These are phyloP conservation scores for Syngnathoides biaculeatus DNA, from an alignment of 2,113 vertebrate genomes.

Conservation along the genomic window DNA sequence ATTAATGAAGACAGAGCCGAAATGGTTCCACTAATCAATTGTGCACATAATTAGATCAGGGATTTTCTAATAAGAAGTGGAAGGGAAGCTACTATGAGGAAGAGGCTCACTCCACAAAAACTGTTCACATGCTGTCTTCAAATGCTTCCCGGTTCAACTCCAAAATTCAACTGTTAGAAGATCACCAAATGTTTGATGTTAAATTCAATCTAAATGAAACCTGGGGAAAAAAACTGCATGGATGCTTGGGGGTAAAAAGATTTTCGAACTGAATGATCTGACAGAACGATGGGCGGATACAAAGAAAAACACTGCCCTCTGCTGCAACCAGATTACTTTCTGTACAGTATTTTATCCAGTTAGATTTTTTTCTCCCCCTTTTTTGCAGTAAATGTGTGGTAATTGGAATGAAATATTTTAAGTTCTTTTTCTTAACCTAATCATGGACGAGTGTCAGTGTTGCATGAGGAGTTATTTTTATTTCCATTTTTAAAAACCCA, in stretches of 20 bases:
- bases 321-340: constrained; percentile 14
- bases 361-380: background rate
- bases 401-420: background rate
- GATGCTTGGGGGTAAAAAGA: background rate
- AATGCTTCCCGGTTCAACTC: background rate
- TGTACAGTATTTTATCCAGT: background rate
- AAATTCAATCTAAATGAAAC: background rate
- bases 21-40: constrained; percentile 56
- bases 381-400: background rate
- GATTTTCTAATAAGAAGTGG: constrained; percentile 29
- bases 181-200: background rate
- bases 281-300: background rate
- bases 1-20: constrained; percentile 54
- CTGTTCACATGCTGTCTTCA: background rate
- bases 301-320: constrained; percentile 61
- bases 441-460: background rate
- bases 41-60: constrained; percentile 55
- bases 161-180: background rate
- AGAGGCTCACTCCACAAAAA: constrained; percentile 4
- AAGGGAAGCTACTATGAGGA: background rate
- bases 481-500: no score
- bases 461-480: background rate
- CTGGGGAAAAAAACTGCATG: background rate
- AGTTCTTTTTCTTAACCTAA: background rate
- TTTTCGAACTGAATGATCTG: constrained; percentile 1